Conservation (phyloP, 2,113 vertebrate genomes). For the Podilymbus podiceps region DNA sequence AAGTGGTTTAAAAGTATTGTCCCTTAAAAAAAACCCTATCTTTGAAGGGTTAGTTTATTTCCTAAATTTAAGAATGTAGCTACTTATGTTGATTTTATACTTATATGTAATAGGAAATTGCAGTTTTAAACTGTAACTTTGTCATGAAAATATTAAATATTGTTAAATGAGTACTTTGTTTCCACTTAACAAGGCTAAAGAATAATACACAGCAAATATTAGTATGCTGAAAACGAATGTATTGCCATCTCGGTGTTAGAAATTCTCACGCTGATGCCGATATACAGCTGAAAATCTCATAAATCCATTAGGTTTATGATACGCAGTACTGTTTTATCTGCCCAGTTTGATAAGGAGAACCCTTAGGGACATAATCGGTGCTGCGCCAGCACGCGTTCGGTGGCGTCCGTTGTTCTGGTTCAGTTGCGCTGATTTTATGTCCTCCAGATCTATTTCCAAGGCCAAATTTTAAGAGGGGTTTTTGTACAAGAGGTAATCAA, state of each 20-base stretch:
- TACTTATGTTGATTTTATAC: background rate
- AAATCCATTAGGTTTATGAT: background rate
- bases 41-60: background rate
- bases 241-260: background rate
- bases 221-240: background rate
- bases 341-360: background rate
- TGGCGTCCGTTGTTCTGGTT: background rate
- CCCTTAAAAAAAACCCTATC: background rate
- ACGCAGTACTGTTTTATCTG: background rate
- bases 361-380: background rate
- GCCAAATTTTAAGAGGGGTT: background rate
- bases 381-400: rapidly evolving
- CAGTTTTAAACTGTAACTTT: background rate
- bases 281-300: background rate
- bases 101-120: background rate
- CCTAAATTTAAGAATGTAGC: background rate
- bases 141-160: background rate
- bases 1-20: background rate
- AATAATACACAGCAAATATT: background rate
- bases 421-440: background rate
- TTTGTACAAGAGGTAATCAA: background rate
- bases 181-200: background rate
- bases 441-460: background rate
- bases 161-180: background rate
- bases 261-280: background rate